A percentile compares a stretch with the other conserved stretches of the same genome.
phyloP scores from a whole-genome alignment of 1,140 invertebrate species.

The Sarcophaga bullata region DNA sequence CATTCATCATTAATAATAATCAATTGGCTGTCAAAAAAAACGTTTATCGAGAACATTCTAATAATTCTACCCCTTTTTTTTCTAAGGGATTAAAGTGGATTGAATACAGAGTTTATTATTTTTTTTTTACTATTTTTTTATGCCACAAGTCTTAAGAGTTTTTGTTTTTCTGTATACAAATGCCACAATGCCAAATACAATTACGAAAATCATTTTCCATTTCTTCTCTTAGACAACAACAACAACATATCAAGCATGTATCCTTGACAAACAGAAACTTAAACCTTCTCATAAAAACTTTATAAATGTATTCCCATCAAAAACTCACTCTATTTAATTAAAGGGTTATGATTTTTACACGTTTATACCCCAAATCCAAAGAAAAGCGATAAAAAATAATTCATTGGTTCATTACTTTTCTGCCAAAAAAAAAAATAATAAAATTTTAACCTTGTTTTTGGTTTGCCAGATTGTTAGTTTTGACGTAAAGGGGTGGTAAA shows the following conservation, averaged over 20 bases:
- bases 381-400: neutral
- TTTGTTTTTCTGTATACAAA: neutral
- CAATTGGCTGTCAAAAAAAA: neutral
- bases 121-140: neutral
- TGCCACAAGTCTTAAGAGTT: neutral
- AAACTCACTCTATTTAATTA: neutral
- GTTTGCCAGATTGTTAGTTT: neutral
- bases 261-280: neutral
- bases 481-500: neutral
- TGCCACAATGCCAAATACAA: no score
- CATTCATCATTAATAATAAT: neutral
- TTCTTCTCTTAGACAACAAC: no score
- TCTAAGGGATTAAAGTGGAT: neutral
- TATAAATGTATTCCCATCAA: no score
- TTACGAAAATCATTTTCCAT: no score
- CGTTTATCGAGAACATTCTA: no score
- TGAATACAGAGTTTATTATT: neutral
- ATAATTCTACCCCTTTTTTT: slow-evolving; percentile 13
- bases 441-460: neutral
- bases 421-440: neutral
- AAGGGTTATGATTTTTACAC: neutral
- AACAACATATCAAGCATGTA: no score
- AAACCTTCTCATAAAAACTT: neutral
- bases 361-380: neutral
- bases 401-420: slow-evolving; percentile 13